Base-by-base conservation (phyloP, 2,888 invertebrate species). In the Caenorhabditis sp. region DNA sequence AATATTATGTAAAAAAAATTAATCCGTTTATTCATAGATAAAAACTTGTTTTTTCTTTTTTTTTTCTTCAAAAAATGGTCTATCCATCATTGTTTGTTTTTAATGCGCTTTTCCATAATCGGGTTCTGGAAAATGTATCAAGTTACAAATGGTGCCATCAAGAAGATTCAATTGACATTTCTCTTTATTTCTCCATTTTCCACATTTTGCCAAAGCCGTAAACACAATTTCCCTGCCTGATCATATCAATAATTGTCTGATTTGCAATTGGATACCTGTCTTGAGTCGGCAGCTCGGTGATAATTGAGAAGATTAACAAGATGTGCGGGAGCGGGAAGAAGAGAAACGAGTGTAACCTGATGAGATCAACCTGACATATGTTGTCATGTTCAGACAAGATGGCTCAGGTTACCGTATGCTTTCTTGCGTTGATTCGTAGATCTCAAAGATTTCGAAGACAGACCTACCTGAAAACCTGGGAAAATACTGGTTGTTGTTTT, bases 291-390 rank as follows among this genome's bases (percentile, higher is more conserved):
- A 61, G 37, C 60, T 76, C 68, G 68, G 65, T 80, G 76, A 76
- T 81, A 76, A 81, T 81, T 80, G 80, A 80, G 80, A 74, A 76
- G 69, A 74, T 80, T 74, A 81, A 81, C 69, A 71, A 72, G 78
- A 70, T 70, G 68, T 67, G 67, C 67, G 76, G 76, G 24, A n/a
- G n/a, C n/a, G n/a, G 26, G 53, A 32, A 56, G 55, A 50, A 40
- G 60, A 79, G 37, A 47, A 44, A 50, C 50, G 50, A 50, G 80
- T 81, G 81, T 76, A 81, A 81, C 60, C 60, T 60, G 76, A 76
- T 62, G 80, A 80, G 61, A 71, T 67, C 62, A 65, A 74, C 51
- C 64, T 70, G 81, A 81, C 81, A 81, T 81, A 64, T 81, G 81
- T 77, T 81, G 70, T 76, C 76, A 81, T 77, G 76, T 81, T 81